phyloP scores from a whole-genome alignment of 2,797 vertebrate genomes.

The Rhincodon typus region DNA sequence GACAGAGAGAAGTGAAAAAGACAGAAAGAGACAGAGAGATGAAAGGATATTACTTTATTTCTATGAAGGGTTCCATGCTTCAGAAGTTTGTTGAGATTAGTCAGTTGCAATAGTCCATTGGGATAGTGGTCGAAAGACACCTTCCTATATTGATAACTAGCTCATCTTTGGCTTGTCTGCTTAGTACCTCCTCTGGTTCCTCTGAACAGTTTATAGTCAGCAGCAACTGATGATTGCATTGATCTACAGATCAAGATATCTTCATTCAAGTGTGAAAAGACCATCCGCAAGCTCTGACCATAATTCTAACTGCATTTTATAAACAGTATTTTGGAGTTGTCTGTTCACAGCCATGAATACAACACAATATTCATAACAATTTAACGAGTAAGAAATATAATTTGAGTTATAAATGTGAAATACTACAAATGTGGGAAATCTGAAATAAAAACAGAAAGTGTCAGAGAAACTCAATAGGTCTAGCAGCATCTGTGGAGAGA shows the following conservation, averaged over 20 bases:
- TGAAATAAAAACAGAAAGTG: too few relatives aligned
- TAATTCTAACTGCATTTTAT: background rate
- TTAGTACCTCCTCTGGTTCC: background rate
- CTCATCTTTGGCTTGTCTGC: background rate
- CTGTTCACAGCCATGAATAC: background rate
- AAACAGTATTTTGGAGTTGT: background rate
- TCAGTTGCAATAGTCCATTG: background rate
- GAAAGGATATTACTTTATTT: slow-evolving; percentile 10
- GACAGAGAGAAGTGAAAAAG: background rate
- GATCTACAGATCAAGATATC: slow-evolving; percentile 4
- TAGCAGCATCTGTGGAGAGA: too few relatives aligned
- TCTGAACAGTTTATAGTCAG: background rate
- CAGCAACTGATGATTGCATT: background rate
- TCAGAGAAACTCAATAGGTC: too few relatives aligned
- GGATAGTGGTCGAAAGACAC: too few relatives aligned
- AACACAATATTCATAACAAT: background rate
- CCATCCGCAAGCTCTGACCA: background rate
- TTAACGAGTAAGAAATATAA: background rate
- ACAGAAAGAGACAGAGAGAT: background rate
- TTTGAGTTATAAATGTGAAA: background rate
- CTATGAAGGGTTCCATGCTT: slow-evolving; percentile 13
- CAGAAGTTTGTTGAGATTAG: slow-evolving; percentile 17
- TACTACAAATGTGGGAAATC: background rate
- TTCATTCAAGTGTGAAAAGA: background rate
- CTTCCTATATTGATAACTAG: too few relatives aligned